These are phyloP conservation scores for Mamestra brassicae DNA, from an alignment of 2,888 invertebrate species.

Conservation along the genomic window DNA sequence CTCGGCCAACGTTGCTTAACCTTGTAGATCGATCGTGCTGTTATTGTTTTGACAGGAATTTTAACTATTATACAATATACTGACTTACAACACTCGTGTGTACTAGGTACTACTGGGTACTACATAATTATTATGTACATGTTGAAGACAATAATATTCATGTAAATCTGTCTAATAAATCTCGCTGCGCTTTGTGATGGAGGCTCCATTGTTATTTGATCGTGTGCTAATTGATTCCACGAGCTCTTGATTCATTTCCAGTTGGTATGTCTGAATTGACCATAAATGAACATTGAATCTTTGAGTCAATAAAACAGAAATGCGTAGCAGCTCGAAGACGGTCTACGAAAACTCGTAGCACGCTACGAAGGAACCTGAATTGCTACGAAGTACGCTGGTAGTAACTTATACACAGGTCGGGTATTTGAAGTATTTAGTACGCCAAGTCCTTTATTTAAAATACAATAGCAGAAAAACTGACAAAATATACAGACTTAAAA, in stretches of 20 bases:
- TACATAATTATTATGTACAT: no score
- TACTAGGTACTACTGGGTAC: no score
- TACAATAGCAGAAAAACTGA: no score
- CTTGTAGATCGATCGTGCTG: no score
- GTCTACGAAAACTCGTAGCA: conserved; percentile 29
- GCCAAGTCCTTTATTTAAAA: no score
- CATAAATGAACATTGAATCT: background rate
- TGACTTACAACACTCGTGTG: no score
- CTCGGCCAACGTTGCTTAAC: no score
- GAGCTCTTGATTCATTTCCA: background rate
- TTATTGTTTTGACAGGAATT: no score
- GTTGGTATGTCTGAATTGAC: background rate
- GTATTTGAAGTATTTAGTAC: no score
- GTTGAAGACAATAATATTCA: conserved; percentile 1
- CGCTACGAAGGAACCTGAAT: conserved; percentile 21
- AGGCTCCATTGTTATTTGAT: conserved; percentile 21
- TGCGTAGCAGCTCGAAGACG: conserved; percentile 40
- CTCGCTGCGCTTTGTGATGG: conserved; percentile 12
- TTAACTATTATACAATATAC: no score
- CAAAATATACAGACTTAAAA: no score
- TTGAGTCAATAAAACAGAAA: background rate
- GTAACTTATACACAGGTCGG: no score
- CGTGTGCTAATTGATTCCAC: conserved; percentile 7
- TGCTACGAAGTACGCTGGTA: background rate
- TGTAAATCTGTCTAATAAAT: conserved; percentile 31